Base-by-base conservation (phyloP, 2,888 invertebrate genomes). In the Napeogenes inachia region DNA sequence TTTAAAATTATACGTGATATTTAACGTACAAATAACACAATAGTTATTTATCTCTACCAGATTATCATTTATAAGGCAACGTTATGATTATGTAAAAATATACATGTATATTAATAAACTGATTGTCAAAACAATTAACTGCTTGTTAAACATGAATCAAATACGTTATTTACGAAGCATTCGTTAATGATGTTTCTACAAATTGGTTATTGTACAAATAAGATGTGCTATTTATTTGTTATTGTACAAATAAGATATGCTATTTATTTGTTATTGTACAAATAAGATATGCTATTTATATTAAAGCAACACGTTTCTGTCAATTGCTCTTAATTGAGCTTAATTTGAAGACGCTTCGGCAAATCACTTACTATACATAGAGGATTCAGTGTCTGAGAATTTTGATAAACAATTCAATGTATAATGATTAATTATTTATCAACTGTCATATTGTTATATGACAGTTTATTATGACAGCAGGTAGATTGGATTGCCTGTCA, bases 291-390 rank as follows among this genome's bases (percentile, higher is more conserved):
- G 58, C 60, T 57, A 45, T 65, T 58, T 63, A 63, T 62, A 55
- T 55, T 60, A 58, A 54, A 59, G 58, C 60, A 38, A 54, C 60
- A 61, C 59, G 54, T 61, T 67, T 55, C 60, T 58, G 66, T 68
- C 70, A 69, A 70, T 70, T 70, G 64, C 61, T 63, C 38, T 61
- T 64, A 69, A 71, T 71, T 66, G 59, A 63, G 64, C 59, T 32
- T 65, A 71, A 71, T 71, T 69, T 63, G 60, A 62, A 32, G 65
- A 60, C 63, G 65, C 62, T 64, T 60, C 65, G 62, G 56, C 59
- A 60, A 67, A 68, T 60, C 54, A 55, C 56, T 55, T 56, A 46
- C 60, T 63, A 68, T 64, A 68, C 65, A 67, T 70, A 64, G 55
- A 63, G 35, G 55, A 50, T 46, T 38, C 62, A 57, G 53, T 57